Percentiles rank a stretch among this genome's conserved stretches.
Conservation (phyloP, 2,113 vertebrate species). For the Nansenia antarctica region DNA sequence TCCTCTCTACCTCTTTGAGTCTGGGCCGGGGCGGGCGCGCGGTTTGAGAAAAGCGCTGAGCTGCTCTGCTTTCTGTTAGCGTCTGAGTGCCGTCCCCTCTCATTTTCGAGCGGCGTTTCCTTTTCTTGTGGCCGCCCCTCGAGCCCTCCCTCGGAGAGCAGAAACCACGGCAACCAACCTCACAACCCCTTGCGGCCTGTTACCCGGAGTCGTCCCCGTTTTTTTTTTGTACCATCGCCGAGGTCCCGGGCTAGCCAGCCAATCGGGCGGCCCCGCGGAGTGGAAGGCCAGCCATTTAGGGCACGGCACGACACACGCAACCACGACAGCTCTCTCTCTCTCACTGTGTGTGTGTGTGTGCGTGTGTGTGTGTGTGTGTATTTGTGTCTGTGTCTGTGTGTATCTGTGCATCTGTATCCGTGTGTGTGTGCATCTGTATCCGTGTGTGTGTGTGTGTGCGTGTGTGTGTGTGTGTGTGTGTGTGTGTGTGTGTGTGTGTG, state of each 20-base stretch:
- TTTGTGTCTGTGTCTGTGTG: too few relatives aligned
- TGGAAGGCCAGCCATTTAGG: conserved; percentile 5
- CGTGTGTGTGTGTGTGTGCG: too few relatives aligned
- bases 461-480: too few relatives aligned
- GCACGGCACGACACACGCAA: conserved; percentile 1
- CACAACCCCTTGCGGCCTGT: conserved; percentile 50
- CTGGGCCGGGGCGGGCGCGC: conserved; percentile 64
- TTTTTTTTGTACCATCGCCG: too few relatives aligned
- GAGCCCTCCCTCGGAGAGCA: conserved; percentile 56
- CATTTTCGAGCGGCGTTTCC: conserved; percentile 75
- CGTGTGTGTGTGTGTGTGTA: too few relatives aligned
- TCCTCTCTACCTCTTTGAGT: conserved; percentile 61
- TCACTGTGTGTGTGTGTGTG: too few relatives aligned
- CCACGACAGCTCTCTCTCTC: background rate
- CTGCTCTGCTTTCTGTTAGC: conserved; percentile 67
- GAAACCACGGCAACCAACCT: conserved; percentile 44
- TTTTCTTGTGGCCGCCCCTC: conserved; percentile 75
- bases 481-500: too few relatives aligned
- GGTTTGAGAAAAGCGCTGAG: conserved; percentile 61
- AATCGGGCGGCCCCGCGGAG: too few relatives aligned
- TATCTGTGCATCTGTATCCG: too few relatives aligned
- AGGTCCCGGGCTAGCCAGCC: too few relatives aligned
- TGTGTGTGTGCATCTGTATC: too few relatives aligned
- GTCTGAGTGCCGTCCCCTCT: conserved; percentile 77
- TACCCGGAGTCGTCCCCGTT: conserved; percentile 19